A percentile compares a stretch with the other conserved stretches of the same genome.
Evolutionary conservation across 2,113 vertebrate species (phyloP).

Genomic region (Anhinga rufa): DNA sequence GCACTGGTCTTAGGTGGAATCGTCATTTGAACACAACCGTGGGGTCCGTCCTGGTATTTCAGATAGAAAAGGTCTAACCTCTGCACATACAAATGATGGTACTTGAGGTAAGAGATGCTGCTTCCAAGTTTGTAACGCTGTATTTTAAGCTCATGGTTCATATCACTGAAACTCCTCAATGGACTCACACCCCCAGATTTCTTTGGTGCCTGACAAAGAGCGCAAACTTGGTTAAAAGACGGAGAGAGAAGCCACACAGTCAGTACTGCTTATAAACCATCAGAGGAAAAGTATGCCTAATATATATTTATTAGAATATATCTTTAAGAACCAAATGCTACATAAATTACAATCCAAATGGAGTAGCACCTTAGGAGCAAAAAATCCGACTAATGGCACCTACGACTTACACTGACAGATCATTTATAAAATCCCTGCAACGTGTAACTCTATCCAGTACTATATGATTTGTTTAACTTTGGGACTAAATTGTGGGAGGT

Average conservation of each 20-base stretch:
- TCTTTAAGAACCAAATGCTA: neutral
- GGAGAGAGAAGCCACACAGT: neutral
- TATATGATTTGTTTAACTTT: slow-evolving; percentile 58
- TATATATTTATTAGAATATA: neutral
- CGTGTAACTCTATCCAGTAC: slow-evolving; percentile 50
- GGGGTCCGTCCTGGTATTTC: neutral
- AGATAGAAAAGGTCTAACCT: neutral
- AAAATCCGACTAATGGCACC: neutral
- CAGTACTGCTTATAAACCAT: neutral
- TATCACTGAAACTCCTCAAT: neutral
- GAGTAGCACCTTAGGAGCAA: slow-evolving; percentile 27
- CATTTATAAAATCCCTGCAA: slow-evolving; percentile 45
- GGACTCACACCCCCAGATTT: neutral
- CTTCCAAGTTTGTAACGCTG: neutral
- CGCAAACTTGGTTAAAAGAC: neutral
- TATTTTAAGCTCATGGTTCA: neutral
- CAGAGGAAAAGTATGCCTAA: neutral
- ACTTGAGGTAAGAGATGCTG: neutral
- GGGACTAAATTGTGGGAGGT: slow-evolving; percentile 21
- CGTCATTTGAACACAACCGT: neutral
- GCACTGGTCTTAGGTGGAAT: neutral
- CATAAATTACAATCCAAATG: neutral
- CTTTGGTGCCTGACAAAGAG: neutral
- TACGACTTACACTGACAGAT: slow-evolving; percentile 30
- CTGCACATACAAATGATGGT: neutral